Evolutionary conservation across 2,888 invertebrate species (phyloP), one percentile per base, ranked within the genome.

Genomic region (Nemurella pictetii): DNA sequence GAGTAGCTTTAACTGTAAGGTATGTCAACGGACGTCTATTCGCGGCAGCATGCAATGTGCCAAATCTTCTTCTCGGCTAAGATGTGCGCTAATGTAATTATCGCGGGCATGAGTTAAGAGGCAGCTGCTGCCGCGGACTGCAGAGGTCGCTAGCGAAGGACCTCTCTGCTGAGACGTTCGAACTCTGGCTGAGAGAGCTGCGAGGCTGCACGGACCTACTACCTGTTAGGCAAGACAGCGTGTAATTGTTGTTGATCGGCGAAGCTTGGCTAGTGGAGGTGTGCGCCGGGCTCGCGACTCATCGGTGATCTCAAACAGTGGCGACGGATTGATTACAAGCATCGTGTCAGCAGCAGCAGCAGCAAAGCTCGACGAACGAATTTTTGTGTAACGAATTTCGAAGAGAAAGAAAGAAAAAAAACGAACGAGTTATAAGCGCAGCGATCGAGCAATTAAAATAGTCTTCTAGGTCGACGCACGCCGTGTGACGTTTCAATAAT

Each of bases 11-110:
- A 75, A 29, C 55, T 78, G 20, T 78, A 12, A 78, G 78, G 78
- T 78, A 78, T 78, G 78, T 78, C 78, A 78, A 78, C 78, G n/a
- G 27, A 55, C 55, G 55, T 55, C 78, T 78, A 78, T 78, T 78
- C 78, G 78, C 78, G 30, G 78, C 27, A 30, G 12, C 78, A 29
- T 78, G 78, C 25, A 9, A 4, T 78, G 78, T 78, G 78, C 78
- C 78, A 78, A 78, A 78, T 78, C 27, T 78, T 75, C 78, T 4
- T 78, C 29, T 27, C 78, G 0, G 78, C 78, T 29, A 29, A 28
- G 78, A 75, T 29, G 25, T n/a, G 28, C 12, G 55, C 75, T 29
- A 75, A 75, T 78, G 27, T 30, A 78, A 78, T 78, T 29, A 30
- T 78, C 55, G 55, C 20, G 15, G 20, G 55, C 55, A 55, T 55